These are phyloP conservation scores for Luscinia luscinia DNA, from an alignment of 2,797 vertebrate genomes.

Conservation along the genomic window DNA sequence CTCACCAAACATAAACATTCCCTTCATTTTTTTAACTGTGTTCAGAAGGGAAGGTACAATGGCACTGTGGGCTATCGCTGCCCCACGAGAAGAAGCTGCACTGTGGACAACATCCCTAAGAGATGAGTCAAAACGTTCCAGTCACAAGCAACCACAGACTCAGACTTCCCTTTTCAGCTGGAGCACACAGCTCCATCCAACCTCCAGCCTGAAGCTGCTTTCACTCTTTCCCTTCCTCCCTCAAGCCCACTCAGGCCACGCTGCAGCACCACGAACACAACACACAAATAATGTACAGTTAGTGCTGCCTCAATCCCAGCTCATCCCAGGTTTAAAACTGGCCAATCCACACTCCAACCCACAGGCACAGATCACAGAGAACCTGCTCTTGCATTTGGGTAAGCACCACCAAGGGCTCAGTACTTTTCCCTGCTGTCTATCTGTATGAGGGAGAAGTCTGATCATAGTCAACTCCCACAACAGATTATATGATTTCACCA, in stretches of 20 bases:
- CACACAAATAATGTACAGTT: rapidly evolving
- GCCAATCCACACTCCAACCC: not conserved
- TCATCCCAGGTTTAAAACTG: not conserved
- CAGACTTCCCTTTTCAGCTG: not conserved
- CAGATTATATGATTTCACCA: conserved; percentile 29
- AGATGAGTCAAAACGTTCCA: not conserved
- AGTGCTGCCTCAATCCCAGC: not conserved
- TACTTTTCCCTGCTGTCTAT: not conserved
- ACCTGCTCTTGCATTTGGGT: not conserved
- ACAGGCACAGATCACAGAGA: not conserved
- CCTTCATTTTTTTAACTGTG: not conserved
- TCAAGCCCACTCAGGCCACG: not conserved
- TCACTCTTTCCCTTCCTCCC: not conserved
- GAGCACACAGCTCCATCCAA: not conserved
- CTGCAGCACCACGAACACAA: not conserved
- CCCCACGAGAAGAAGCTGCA: not conserved
- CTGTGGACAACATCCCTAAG: not conserved
- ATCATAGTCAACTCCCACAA: not conserved
- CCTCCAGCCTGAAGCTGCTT: not conserved
- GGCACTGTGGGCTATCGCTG: not conserved
- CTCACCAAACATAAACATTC: not conserved
- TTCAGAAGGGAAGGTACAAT: not conserved
- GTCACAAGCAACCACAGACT: not conserved
- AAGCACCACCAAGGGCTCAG: not conserved
- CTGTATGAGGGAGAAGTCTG: not conserved